phyloP scores from a whole-genome alignment of 2,113 vertebrate species.

The Picathartes gymnocephalus region DNA sequence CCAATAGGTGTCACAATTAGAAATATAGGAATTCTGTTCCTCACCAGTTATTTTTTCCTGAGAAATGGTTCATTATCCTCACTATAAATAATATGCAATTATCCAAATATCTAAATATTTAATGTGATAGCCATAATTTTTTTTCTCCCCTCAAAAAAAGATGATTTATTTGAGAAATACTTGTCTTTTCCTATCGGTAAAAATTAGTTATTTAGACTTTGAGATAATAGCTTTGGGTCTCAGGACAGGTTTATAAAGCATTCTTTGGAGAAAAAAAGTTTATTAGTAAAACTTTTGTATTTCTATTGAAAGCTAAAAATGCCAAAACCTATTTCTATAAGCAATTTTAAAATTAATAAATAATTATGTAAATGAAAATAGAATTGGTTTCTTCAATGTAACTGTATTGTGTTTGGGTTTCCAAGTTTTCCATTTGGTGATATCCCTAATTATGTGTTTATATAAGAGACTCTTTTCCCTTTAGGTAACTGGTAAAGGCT shows the following conservation, averaged over 20 bases:
- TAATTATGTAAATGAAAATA: background rate
- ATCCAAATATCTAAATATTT: background rate
- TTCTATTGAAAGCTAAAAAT: background rate
- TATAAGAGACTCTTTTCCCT: background rate
- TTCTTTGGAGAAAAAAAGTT: rapidly evolving
- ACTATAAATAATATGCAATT: background rate
- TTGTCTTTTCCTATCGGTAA: background rate
- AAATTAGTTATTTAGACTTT: background rate
- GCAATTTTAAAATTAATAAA: background rate
- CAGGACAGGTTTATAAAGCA: background rate
- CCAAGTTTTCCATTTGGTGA: background rate
- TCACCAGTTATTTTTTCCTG: background rate
- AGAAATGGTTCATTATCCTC: background rate
- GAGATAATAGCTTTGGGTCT: background rate
- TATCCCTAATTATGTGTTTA: background rate
- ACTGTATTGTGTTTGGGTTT: background rate
- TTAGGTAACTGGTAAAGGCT: background rate
- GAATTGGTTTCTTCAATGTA: background rate
- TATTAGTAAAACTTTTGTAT: background rate
- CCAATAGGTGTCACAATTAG: background rate
- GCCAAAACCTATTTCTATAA: background rate
- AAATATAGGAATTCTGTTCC: background rate
- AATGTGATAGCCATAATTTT: background rate
- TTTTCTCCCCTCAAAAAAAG: background rate
- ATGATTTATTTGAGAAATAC: background rate